Evolutionary conservation across 2,797 vertebrate genomes (phyloP).

Genomic region (Hippopotamyrus pictus): DNA sequence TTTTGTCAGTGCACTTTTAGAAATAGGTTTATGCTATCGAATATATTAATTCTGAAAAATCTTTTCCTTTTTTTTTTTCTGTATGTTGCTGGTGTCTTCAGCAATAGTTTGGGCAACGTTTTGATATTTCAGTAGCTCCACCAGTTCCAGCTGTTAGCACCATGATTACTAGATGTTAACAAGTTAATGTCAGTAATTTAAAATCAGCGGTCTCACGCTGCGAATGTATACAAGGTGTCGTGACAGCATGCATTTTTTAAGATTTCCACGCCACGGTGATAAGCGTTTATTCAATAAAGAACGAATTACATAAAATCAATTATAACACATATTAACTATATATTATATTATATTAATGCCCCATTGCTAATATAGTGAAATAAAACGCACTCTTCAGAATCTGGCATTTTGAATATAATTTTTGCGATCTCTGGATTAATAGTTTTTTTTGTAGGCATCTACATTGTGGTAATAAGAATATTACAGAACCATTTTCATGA

Average conservation of each 20-base stretch:
- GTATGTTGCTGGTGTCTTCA: not conserved
- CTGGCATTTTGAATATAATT: not conserved
- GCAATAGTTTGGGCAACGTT: not conserved
- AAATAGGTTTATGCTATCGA: not conserved
- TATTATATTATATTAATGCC: not conserved
- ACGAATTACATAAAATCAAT: not conserved
- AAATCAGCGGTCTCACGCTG: not conserved
- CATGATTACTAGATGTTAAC: not conserved
- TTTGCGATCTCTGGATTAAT: not conserved
- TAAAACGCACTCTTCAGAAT: not conserved
- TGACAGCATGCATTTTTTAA: not conserved
- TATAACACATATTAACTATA: not conserved
- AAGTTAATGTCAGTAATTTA: not conserved
- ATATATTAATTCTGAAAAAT: not conserved
- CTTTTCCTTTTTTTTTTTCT: not conserved
- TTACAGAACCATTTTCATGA: not conserved
- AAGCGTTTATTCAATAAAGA: not conserved
- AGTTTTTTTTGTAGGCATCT: not conserved
- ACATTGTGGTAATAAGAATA: not conserved
- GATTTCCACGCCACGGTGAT: not conserved
- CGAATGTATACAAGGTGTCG: not conserved
- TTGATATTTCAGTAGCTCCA: not conserved
- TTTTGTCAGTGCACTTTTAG: not conserved
- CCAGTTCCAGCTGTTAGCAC: not conserved
- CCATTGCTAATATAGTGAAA: not conserved